Base-by-base conservation (phyloP, 2,113 vertebrate genomes). In the Cochlearius cochlearius region DNA sequence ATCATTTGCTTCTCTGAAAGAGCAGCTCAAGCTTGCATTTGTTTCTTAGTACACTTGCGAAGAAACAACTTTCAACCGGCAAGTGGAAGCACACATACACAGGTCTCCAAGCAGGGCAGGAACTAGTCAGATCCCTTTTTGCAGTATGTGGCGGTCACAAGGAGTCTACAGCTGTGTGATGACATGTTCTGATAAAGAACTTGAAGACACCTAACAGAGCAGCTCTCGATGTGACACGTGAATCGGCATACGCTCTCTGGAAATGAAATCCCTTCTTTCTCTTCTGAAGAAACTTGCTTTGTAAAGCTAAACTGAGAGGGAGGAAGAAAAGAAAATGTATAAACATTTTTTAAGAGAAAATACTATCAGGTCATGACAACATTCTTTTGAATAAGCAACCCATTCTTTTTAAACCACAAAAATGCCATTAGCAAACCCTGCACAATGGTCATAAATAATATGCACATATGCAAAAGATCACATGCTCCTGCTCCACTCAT, bases 141-240 rank as follows among this genome's bases (percentile, higher is more conserved):
- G 67, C 64, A 41, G 94, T 12, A 66, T 11, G 81, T 73, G 58
- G 77, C 74, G 88, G 85, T 93, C 96, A 94, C 86, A 58, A 68
- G 79, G 83, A 94, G 69, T 3, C 91, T 62, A 63, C 63, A 72
- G 85, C 49, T 77, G 77, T 32, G 83, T 63, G 63, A 5, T 64
- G 88, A 78, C 7, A 67, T 63, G 22, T 52, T 63, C 80, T 43
- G 38, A 27, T 6, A 38, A 20, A 32, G 39, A 23, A 38, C 75
- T 23, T 1, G 32, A 75, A 45, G 34, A 60, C 62, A 58, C 38
- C 36, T 5, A 49, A n/a, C 11, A 20, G 34, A 59, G 34, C 6
- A 34, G 47, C 69, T 92, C 69, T 86, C 0, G 1, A 34, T 17
- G 86, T 22, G 45, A 52, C 2, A 1, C 0, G 5, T 30, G 20